These are phyloP conservation scores for Antennarius maculatus DNA, from an alignment of 2,797 vertebrate genomes.

Conservation along the genomic window DNA sequence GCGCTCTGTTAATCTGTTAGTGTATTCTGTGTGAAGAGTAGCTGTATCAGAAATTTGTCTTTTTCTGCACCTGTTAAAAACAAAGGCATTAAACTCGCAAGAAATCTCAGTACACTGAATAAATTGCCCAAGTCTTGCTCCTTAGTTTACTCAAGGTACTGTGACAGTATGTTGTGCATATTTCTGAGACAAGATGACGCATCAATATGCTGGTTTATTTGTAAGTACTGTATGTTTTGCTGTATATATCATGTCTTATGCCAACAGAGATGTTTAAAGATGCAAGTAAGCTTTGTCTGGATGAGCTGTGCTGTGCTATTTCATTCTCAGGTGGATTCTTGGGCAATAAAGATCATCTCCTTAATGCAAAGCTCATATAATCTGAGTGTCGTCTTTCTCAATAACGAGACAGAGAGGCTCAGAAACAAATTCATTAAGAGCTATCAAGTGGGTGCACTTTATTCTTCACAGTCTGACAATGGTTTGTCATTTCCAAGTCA, in stretches of 20 bases:
- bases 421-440: constrained; percentile 51
- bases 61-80: constrained; percentile 51
- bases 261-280: constrained; percentile 94
- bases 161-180: constrained; percentile 92
- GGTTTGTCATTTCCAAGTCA: constrained; percentile 50
- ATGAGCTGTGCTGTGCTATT: constrained; percentile 92
- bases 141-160: constrained; percentile 69
- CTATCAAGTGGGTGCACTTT: constrained; percentile 31
- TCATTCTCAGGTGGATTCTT: constrained; percentile 98
- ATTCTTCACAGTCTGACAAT: constrained; percentile 43
- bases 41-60: constrained; percentile 56
- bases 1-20: constrained; percentile 66
- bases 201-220: constrained; percentile 89
- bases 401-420: constrained; percentile 14
- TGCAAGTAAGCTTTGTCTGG: constrained; percentile 90
- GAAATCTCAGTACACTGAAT: constrained; percentile 31
- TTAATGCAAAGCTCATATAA: constrained; percentile 83
- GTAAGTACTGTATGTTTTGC: constrained; percentile 95
- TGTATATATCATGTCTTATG: constrained; percentile 83
- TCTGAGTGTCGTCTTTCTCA: constrained; percentile 60
- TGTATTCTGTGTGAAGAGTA: constrained; percentile 72
- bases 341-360: constrained; percentile 98
- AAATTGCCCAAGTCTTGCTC: constrained; percentile 41
- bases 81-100: constrained; percentile 58
- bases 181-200: constrained; percentile 90